Evolutionary conservation across 2,113 vertebrate species (phyloP).

Genomic region (Toxostoma redivivum): DNA sequence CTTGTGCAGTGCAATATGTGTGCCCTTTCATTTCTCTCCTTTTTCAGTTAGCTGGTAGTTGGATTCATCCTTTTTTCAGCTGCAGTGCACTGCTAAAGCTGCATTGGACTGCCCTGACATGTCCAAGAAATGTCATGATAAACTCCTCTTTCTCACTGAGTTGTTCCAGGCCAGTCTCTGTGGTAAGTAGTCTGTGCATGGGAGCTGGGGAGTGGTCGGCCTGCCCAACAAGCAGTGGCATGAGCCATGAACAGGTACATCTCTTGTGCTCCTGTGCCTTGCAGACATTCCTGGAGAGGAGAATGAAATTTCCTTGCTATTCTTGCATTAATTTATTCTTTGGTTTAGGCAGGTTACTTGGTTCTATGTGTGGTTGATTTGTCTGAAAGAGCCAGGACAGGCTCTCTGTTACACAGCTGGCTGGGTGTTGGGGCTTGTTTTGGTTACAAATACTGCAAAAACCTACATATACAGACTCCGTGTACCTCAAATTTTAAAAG

Average conservation of each 20-base stretch:
- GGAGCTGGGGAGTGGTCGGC: background rate
- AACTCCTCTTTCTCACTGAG: background rate
- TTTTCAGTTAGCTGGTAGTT: background rate
- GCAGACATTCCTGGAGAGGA: background rate
- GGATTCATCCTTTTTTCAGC: background rate
- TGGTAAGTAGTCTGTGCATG: background rate
- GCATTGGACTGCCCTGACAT: background rate
- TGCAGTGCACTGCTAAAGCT: background rate
- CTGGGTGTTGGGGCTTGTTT: background rate
- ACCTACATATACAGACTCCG: background rate
- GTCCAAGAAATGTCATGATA: background rate
- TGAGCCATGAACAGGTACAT: background rate
- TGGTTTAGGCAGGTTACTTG: background rate
- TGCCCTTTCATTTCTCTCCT: background rate
- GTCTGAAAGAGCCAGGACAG: background rate
- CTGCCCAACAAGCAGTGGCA: background rate
- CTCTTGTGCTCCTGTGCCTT: background rate
- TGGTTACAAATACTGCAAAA: background rate
- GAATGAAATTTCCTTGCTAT: background rate
- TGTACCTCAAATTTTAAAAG: background rate
- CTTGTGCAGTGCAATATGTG: background rate
- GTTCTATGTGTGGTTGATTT: background rate
- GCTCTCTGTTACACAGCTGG: background rate
- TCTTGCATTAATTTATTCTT: background rate
- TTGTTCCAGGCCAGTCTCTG: background rate